Evolutionary conservation across 1,140 invertebrate genomes (phyloP), one percentile per base, ranked within the genome.

Genomic region (Druon quercuslanigerum): DNA sequence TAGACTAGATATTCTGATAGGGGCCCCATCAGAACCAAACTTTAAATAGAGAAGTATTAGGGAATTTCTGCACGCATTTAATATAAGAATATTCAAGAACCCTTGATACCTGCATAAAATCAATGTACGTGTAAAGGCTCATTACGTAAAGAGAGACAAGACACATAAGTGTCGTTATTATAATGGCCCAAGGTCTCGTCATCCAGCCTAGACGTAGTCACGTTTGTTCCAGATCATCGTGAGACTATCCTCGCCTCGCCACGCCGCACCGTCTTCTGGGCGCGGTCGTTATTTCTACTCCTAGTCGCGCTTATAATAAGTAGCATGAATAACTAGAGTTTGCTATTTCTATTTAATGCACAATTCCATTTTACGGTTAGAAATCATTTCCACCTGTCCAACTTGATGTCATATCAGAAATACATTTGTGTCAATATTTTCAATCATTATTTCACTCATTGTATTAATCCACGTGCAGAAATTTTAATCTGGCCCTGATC

Each of bases 211-310:
- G 78, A 76, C 73, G 33, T 60, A 79, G 80, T 79, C 71, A 78
- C 76, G 79, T 77, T 71, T 80, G 79, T 86, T 91, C 83, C 84
- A 89, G 88, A 90, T 90, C 88, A 87, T 89, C 90, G 90, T 89
- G 89, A 80, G 89, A 90, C 85, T 87, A 83, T 88, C 83, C 83
- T 87, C 81, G 79, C 54, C 20, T 25, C 20, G 20, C 20, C 20
- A 3, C n/a, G n/a, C n/a, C n/a, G n/a, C n/a, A n/a, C 1, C 76
- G 78, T 85, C 76, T 75, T 78, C 20, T 87, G 81, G 89, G 88
- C 78, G 88, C 86, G 88, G 88, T 89, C 79, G 75, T 84, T 87
- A 83, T 88, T 88, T 87, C 84, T 77, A 33, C 71, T 74, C 78
- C 79, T 51, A 75, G 9, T 14, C n/a, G 25, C 60, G 40, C 60